phyloP scores from a whole-genome alignment of 2,113 vertebrate genomes.

The Muntiacus reevesi region DNA sequence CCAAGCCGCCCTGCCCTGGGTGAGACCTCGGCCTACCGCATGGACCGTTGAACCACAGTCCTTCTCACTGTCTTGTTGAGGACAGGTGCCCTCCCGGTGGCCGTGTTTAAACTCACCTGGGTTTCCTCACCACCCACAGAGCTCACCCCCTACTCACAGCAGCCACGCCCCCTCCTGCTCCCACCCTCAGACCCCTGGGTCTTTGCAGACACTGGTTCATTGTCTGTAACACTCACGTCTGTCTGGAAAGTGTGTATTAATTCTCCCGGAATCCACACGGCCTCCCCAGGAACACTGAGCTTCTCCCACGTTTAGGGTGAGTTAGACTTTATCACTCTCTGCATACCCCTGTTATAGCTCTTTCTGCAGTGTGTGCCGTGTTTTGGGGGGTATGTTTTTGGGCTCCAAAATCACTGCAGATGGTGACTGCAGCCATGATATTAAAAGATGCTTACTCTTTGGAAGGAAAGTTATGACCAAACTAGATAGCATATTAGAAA shows the following conservation, averaged over 20 bases:
- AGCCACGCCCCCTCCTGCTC: rapidly evolving
- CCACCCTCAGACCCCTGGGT: neutral
- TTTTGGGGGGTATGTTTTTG: neutral
- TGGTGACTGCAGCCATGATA: too few species aligned
- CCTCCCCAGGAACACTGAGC: neutral
- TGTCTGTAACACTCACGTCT: rapidly evolving
- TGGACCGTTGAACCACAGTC: rapidly evolving
- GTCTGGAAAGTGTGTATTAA: rapidly evolving
- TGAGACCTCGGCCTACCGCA: rapidly evolving
- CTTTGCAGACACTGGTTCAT: neutral
- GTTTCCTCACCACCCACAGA: neutral
- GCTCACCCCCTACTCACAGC: rapidly evolving
- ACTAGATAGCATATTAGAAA: too few species aligned
- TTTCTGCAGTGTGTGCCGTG: neutral
- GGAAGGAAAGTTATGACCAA: too few species aligned
- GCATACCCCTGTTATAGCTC: neutral
- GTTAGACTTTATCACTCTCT: rapidly evolving
- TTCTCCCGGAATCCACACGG: rapidly evolving
- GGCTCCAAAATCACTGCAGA: too few species aligned
- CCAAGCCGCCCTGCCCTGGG: neutral
- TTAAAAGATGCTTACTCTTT: too few species aligned
- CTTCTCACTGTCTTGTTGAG: rapidly evolving
- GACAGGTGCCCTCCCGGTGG: neutral
- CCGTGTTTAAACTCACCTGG: rapidly evolving
- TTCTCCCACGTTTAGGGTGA: rapidly evolving